Evolutionary conservation across 2,888 invertebrate genomes (phyloP), one percentile per base, ranked within the genome.

Genomic region (Sesamia inferens): DNA sequence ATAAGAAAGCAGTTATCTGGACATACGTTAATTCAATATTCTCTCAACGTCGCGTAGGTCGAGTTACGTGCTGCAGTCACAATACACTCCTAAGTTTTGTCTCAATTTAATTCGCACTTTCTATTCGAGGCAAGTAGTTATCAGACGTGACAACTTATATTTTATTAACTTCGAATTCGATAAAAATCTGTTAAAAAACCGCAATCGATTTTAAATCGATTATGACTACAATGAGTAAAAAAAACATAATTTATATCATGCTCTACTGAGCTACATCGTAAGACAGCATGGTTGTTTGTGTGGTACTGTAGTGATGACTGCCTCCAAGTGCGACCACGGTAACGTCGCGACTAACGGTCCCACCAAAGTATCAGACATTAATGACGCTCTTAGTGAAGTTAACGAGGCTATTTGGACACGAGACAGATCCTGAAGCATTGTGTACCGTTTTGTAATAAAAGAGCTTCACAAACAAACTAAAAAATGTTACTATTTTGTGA

Each of bases 241-340:
- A 88, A 86, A 87, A 85, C 82, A 74, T 73, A 71, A 68, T 68
- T 84, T 75, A 89, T 91, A 85, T 90, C 88, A 92, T 92, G 94
- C 92, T 93, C 94, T 90, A 92, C 87, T 93, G 91, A 90, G 86
- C 92, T 92, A 92, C 87, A 92, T 92, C 91, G 82, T 67, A 78
- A 81, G 83, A 68, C 47, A 51, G 67, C 71, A 70, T 47, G 81
- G 55, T 65, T 44, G n/a, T 51, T 62, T 11, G 61, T 82, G 82
- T 76, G 64, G 79, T 82, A 84, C 58, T 81, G 83, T 76, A 64
- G 78, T 81, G 85, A 85, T 82, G 76, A 80, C 71, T 64, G 71
- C 69, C 47, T 80, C 65, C 62, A 8, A 70, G 42, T 54, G 42
- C 24, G 11, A 70, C 51, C 42, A 54, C 42, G 13, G 24, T 24